Evolutionary conservation across 2,113 vertebrate species (phyloP), one percentile per base, ranked within the genome.

Genomic region (Vulpes vulpes): DNA sequence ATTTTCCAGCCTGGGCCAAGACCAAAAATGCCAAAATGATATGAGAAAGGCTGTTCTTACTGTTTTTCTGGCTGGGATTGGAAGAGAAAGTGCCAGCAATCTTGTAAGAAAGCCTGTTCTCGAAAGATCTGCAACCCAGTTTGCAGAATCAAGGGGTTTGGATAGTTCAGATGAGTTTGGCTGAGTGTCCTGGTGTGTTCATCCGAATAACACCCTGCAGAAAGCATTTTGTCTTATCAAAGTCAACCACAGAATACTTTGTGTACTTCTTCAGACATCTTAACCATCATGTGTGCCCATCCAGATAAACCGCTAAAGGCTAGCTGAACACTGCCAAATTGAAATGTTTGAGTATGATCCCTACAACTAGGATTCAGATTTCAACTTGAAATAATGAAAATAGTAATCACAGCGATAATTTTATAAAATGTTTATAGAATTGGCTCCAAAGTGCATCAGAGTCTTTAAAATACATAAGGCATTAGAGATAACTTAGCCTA

Each of bases 1-100:
- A 97, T 98, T 98, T 98, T 98, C 98, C 98, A 98, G 98, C 97
- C 98, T 98, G 98, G 98, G 97, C 98, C 85, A 96, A 93, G 95
- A 98, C 97, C 98, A 98, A 97, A 98, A 98, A 98, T 98, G 98
- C 98, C 98, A 98, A 98, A 98, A 98, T 98, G 98, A 98, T 98
- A 98, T 96, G 98, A 98, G 97, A 98, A 98, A 98, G 98, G 97
- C 98, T 98, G 98, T 98, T 98, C 96, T 98, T 96, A 97, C 97
- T 98, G 98, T 98, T 98, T 98, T 98, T 97, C 97, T 98, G 98
- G 98, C 98, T 98, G 97, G 94, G 96, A 98, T 96, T 95, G 97
- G 97, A 98, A 97, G 96, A 97, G 97, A 93, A 98, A 97, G 97
- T 98, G 98, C 98, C 98, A 98, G 97, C 95, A 98, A 98, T 98